Percentiles rank a stretch among this genome's conserved stretches.
These are phyloP conservation scores for Amblyopsis rosae DNA, from an alignment of 2,113 vertebrate species.

Conservation along the genomic window DNA sequence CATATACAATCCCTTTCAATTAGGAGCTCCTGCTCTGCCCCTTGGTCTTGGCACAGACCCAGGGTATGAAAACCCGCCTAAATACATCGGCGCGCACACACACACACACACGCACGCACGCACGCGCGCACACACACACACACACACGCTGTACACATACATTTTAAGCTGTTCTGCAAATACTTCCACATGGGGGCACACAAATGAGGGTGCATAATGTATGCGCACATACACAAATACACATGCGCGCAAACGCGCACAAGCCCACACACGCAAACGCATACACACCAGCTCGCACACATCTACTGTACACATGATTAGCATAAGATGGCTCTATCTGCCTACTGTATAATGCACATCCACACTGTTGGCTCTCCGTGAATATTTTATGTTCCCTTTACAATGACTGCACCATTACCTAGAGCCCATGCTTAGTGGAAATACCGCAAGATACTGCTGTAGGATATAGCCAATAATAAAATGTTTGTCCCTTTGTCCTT, in stretches of 20 bases:
- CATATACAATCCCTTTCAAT: constrained; percentile 79
- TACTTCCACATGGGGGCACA: constrained; percentile 27
- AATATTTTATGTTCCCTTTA: constrained; percentile 77
- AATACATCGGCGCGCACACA: not conserved
- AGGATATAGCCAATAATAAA: not conserved
- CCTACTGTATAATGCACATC: constrained; percentile 67
- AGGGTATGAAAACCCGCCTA: constrained; percentile 45
- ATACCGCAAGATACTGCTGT: constrained; percentile 45
- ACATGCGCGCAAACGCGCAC: constrained; percentile 15
- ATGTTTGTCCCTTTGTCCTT: constrained; percentile 9
- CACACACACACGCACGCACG: constrained; percentile 2
- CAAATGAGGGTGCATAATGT: constrained; percentile 36
- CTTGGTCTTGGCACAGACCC: constrained; percentile 58
- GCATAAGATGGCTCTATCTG: constrained; percentile 59
- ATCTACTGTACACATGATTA: constrained; percentile 1
- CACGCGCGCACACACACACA: not conserved
- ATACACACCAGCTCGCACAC: not conserved
- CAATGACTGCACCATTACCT: constrained; percentile 74
- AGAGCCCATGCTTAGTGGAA: constrained; percentile 55
- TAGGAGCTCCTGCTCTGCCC: constrained; percentile 67
- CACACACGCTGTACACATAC: constrained; percentile 10
- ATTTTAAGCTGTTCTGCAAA: constrained; percentile 20
- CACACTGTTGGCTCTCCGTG: constrained; percentile 66
- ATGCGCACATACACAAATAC: constrained; percentile 18
- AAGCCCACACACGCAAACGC: constrained; percentile 8